Conservation (phyloP, 1,140 invertebrate genomes). For the Apis laboriosa region DNA sequence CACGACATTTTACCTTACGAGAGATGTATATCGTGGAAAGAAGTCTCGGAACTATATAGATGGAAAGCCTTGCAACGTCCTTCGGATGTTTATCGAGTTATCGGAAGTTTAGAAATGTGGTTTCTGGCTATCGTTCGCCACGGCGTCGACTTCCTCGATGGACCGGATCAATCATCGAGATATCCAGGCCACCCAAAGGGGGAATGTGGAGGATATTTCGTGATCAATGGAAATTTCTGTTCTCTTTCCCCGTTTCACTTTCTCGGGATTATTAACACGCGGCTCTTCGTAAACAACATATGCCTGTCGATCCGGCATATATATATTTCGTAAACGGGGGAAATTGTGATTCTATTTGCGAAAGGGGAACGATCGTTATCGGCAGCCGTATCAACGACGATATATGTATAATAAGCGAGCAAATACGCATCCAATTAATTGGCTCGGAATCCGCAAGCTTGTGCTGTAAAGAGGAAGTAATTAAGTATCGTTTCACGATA, state of each 20-base stretch:
- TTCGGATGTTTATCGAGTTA: conserved; percentile 18
- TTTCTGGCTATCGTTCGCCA: neutral
- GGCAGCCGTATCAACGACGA: too few relatives aligned
- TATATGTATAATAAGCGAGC: too few relatives aligned
- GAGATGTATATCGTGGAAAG: neutral
- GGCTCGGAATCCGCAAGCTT: neutral
- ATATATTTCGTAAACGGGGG: too few relatives aligned
- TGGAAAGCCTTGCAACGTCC: conserved; percentile 13
- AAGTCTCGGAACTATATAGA: neutral
- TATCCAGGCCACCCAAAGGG: too few relatives aligned
- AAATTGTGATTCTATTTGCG: too few relatives aligned
- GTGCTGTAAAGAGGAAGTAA: conserved; percentile 18
- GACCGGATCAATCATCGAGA: neutral
- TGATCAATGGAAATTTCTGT: neutral
- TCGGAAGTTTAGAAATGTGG: neutral
- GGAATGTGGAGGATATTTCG: too few relatives aligned
- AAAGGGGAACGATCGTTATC: too few relatives aligned
- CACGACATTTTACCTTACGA: neutral
- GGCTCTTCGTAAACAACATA: too few relatives aligned
- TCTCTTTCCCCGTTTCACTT: too few relatives aligned
- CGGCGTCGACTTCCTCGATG: neutral
- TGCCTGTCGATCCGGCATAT: too few relatives aligned
- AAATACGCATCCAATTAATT: neutral
- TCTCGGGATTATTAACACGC: too few relatives aligned
- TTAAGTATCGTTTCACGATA: conserved; percentile 6